phyloP scores from a whole-genome alignment of 2,113 vertebrate species.

The Rostratula benghalensis region DNA sequence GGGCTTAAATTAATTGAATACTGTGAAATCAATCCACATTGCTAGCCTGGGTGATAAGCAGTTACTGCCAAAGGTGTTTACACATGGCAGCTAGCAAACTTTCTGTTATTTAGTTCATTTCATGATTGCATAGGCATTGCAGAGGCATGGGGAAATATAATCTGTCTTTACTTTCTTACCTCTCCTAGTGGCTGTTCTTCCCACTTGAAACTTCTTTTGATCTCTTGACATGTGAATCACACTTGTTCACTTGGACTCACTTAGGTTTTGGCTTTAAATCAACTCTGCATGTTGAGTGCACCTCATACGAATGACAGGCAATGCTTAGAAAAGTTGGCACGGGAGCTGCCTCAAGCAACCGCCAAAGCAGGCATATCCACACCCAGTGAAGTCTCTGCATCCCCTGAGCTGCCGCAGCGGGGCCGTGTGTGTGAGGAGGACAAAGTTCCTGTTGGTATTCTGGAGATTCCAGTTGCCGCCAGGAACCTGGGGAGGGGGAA shows the following conservation, averaged over 20 bases:
- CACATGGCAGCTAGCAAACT: background rate
- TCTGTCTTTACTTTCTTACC: background rate
- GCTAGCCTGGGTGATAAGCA: slow-evolving; percentile 10
- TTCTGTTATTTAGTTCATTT: background rate
- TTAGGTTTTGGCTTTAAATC: background rate
- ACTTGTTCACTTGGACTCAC: slow-evolving; percentile 1
- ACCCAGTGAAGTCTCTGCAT: background rate
- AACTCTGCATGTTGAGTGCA: background rate
- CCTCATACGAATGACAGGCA: background rate
- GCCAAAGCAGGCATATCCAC: background rate
- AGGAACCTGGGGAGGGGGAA: background rate
- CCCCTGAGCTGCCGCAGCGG: background rate
- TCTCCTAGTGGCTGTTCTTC: background rate
- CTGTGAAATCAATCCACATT: slow-evolving; percentile 26
- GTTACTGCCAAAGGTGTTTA: slow-evolving; percentile 18
- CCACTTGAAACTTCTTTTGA: slow-evolving; percentile 1
- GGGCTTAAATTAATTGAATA: slow-evolving; percentile 19
- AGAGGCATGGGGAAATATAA: background rate
- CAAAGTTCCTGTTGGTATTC: background rate
- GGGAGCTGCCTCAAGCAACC: background rate
- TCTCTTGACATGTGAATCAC: background rate
- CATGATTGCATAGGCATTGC: background rate
- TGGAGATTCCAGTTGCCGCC: background rate
- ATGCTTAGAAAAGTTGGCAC: background rate
- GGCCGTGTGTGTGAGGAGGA: background rate